These are phyloP conservation scores for Acrocephalus scirpaceus DNA, from an alignment of 2,797 vertebrate species.

Conservation along the genomic window DNA sequence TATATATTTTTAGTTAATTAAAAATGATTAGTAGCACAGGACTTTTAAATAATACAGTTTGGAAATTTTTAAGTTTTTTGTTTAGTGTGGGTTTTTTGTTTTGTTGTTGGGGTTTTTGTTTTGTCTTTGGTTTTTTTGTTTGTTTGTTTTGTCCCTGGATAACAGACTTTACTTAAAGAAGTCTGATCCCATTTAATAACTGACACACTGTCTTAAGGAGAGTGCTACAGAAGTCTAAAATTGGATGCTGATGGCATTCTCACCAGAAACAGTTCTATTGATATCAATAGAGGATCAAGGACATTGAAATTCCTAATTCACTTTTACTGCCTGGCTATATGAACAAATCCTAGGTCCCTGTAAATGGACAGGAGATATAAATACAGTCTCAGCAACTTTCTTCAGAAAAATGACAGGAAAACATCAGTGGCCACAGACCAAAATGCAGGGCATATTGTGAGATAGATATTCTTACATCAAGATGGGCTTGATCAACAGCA, in stretches of 20 bases:
- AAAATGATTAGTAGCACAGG: background rate
- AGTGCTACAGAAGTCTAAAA: background rate
- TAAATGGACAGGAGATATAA: background rate
- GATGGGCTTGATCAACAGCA: background rate
- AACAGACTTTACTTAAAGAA: background rate
- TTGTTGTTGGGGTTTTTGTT: background rate
- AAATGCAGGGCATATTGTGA: background rate
- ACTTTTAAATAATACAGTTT: background rate
- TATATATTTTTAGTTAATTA: background rate
- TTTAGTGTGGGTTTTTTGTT: background rate
- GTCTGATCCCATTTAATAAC: background rate
- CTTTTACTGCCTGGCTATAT: background rate
- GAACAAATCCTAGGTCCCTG: background rate
- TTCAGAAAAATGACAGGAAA: background rate
- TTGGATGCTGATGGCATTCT: background rate
- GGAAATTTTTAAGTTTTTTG: background rate
- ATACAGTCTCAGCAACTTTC: background rate
- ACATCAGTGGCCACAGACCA: background rate
- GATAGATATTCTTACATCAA: background rate
- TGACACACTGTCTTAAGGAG: background rate
- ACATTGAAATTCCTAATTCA: background rate
- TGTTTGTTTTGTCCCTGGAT: background rate
- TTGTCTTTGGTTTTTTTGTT: too few relatives aligned
- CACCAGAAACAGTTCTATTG: background rate
- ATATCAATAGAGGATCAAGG: background rate